Evolutionary conservation across 2,888 invertebrate species (phyloP), one percentile per base, ranked within the genome.

Genomic region (Hermaeophaga mercurialis): DNA sequence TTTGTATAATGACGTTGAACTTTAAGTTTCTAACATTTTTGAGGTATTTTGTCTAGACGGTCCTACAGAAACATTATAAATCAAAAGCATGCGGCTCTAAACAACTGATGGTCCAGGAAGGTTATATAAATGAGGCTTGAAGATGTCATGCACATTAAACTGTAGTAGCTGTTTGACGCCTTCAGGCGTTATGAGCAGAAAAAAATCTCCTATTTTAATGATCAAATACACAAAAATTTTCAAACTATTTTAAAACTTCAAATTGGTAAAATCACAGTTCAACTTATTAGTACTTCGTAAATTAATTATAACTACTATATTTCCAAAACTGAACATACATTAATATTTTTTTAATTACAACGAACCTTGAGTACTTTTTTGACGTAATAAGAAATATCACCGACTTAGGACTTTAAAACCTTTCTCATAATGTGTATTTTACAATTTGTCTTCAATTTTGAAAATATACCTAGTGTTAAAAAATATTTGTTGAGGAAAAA

Each of bases 261-360:
- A 63, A 66, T 65, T 66, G 59, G 67, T 61, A 63, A 60, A 64
- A 69, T 69, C 69, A 69, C 69, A 69, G 69, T 67, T 66, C 56
- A 67, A 69, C 65, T 67, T 68, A 66, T 68, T 66, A 66, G 63
- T 65, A 59, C 61, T 60, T 53, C 54, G 56, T 59, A 59, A 57
- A 48, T 55, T 50, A 58, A 57, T 48, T 44, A 45, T 48, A 38
- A 52, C 26, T 36, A 47, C 12, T 34, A 15, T 36, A 14, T 8
- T 47, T 47, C 36, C 47, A 28, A 47, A 11, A 14, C 18, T 12
- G 15, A 14, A 33, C 43, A 43, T 49, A 34, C 18, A 28, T 26
- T 18, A 38, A 33, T 11, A 45, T 49, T 33, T 7, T 18, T 39
- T 31, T 33, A 43, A 31, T 41, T 26, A 31, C n/a, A 45, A 31